Percentiles rank a stretch among this genome's conserved stretches.
These are phyloP conservation scores for Amphimedon queenslandica DNA, from an alignment of 37 sponge, comb jelly and placozoan genomes.

Conservation along the genomic window DNA sequence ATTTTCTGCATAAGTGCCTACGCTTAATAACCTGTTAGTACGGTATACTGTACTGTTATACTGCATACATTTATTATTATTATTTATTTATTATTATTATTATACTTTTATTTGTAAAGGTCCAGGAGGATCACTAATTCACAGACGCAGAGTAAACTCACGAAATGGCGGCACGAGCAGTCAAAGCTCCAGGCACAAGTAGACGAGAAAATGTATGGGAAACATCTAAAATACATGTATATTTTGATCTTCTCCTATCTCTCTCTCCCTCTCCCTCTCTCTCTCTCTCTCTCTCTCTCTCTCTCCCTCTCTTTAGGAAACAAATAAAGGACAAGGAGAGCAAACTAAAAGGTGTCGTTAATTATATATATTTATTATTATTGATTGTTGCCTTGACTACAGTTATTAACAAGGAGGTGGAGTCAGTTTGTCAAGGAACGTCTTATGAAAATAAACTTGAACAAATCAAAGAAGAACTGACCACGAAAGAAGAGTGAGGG, in stretches of 20 bases:
- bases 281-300: not conserved
- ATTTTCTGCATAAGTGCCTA: too few relatives aligned
- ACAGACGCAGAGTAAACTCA: not conserved
- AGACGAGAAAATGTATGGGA: conserved; percentile 45
- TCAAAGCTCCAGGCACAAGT: conserved; percentile 32
- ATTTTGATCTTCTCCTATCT: too few relatives aligned
- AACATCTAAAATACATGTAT: too few relatives aligned
- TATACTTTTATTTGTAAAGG: not conserved
- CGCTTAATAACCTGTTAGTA: too few relatives aligned
- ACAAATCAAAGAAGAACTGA: conserved; percentile 30
- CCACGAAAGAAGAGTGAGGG: conserved; percentile 39
- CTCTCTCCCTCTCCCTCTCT: too few relatives aligned
- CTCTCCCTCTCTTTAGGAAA: not conserved
- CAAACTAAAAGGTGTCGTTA: not conserved
- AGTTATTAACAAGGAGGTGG: not conserved
- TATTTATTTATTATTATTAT: not conserved
- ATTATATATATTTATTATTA: not conserved
- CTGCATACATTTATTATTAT: not conserved
- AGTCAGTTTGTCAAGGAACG: not conserved
- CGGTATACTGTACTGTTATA: not conserved
- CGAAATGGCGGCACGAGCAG: conserved; percentile 1
- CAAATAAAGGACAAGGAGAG: not conserved
- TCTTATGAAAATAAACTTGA: conserved; percentile 4
- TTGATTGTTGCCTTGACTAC: not conserved
- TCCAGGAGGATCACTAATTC: not conserved